Evolutionary conservation across 2,888 invertebrate species (phyloP).

Genomic region (Parnassius mnemosyne): DNA sequence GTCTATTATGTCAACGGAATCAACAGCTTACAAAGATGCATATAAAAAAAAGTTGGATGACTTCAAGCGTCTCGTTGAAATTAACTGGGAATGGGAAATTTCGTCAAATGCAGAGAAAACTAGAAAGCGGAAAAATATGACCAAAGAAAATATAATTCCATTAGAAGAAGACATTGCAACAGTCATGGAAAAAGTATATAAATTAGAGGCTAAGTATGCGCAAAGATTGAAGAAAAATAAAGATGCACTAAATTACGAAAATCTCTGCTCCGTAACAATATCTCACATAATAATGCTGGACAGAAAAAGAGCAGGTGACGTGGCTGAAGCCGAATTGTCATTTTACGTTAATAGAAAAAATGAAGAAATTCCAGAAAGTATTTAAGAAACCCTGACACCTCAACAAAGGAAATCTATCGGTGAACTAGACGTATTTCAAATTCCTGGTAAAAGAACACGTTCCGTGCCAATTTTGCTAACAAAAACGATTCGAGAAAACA

Average conservation of each 20-base stretch:
- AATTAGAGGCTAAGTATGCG: slow-evolving; percentile 16
- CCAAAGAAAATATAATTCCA: slow-evolving; percentile 24
- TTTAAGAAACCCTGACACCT: too few species aligned
- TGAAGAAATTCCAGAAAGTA: too few species aligned
- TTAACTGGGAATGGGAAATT: slow-evolving; percentile 29
- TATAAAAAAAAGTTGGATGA: slow-evolving; percentile 25
- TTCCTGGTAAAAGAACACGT: too few species aligned
- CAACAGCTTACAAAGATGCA: slow-evolving; percentile 18
- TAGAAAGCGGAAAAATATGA: slow-evolving; percentile 19
- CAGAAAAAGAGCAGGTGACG: too few species aligned
- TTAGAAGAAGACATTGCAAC: slow-evolving; percentile 21
- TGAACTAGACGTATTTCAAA: too few species aligned
- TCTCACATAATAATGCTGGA: not conserved
- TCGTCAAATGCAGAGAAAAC: slow-evolving; percentile 29
- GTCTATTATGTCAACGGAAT: slow-evolving; percentile 11
- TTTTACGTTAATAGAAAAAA: too few species aligned
- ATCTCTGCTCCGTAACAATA: not conserved
- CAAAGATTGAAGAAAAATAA: not conserved
- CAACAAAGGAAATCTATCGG: too few species aligned
- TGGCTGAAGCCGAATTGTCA: too few species aligned
- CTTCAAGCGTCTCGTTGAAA: slow-evolving; percentile 24
- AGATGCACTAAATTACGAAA: not conserved
- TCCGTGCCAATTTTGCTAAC: too few species aligned
- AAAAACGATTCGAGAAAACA: too few species aligned
- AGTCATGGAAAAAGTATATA: slow-evolving; percentile 13